Percentiles rank a stretch among this genome's conserved stretches.
These are phyloP conservation scores for Neoitamus cyanurus DNA, from an alignment of 2,888 invertebrate genomes.

Conservation along the genomic window DNA sequence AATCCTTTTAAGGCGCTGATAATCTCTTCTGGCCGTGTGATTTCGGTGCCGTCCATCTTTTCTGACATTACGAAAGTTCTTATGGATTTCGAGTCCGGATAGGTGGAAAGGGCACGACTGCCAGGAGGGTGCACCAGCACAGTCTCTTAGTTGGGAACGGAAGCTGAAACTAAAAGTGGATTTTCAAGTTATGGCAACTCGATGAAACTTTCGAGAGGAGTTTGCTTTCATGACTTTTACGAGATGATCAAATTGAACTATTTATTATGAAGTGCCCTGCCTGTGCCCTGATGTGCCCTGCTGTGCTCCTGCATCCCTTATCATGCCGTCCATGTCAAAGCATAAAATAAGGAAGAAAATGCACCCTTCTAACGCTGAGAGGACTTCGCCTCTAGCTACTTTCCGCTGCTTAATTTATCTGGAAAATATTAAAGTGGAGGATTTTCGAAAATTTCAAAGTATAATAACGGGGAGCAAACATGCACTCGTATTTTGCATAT, in stretches of 20 bases:
- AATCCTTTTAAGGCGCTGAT: not conserved
- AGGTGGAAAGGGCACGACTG: not conserved
- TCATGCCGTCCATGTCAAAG: not conserved
- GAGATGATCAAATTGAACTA: slow-evolving; percentile 5
- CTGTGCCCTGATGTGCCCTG: no score
- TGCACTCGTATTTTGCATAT: not conserved
- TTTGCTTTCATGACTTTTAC: slow-evolving; percentile 1
- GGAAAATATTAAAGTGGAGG: not conserved
- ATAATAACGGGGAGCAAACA: not conserved
- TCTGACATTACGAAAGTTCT: not conserved
- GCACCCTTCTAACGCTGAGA: not conserved
- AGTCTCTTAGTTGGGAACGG: not conserved
- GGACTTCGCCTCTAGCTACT: not conserved
- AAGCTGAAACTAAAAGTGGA: not conserved
- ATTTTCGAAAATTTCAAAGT: not conserved
- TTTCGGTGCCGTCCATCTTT: not conserved
- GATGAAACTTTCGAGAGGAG: not conserved
- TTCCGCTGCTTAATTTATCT: not conserved
- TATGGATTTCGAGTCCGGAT: not conserved
- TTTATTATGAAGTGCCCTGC: not conserved
- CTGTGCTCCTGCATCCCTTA: not conserved
- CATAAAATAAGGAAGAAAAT: not conserved
- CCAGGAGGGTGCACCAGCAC: not conserved
- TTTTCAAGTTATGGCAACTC: not conserved
- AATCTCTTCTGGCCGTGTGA: not conserved